These are phyloP conservation scores for Tetramorium alpestre DNA, from an alignment of 1,140 invertebrate genomes.

Conservation along the genomic window DNA sequence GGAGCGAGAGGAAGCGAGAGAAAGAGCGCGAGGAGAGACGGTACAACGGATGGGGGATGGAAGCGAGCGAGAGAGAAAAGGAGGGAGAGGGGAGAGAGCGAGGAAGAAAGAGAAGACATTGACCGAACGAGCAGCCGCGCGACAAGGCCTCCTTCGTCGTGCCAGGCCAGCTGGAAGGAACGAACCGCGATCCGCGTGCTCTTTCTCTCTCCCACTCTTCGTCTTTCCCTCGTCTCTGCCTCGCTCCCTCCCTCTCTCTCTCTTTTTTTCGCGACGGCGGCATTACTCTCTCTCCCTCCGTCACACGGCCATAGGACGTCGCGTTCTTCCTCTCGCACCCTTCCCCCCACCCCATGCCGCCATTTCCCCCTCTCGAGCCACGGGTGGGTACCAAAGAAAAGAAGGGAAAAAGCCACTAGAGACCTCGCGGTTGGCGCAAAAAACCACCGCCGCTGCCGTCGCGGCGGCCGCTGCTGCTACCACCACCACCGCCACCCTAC, in stretches of 20 bases:
- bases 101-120: slow-evolving; percentile 83
- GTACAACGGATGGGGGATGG: background rate
- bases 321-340: background rate
- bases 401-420: slow-evolving; percentile 75
- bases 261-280: slow-evolving; percentile 22
- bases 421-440: slow-evolving; percentile 65
- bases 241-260: background rate
- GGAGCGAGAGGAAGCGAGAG: slow-evolving; percentile 32
- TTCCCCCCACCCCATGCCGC: background rate
- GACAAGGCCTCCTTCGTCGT: slow-evolving; percentile 78
- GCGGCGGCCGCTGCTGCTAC: background rate
- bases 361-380: background rate
- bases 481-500: too few relatives aligned
- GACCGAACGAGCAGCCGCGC: slow-evolving; percentile 84
- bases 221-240: slow-evolving; percentile 38
- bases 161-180: slow-evolving; percentile 81
- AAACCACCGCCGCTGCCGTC: slow-evolving; percentile 65
- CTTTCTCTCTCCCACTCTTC: slow-evolving; percentile 56
- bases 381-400: slow-evolving; percentile 71
- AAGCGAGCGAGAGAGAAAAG: slow-evolving; percentile 35
- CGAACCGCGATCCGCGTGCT: slow-evolving; percentile 65
- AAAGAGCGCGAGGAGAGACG: slow-evolving; percentile 39
- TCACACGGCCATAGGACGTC: background rate
- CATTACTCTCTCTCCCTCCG: slow-evolving; percentile 50
- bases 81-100: slow-evolving; percentile 58